Percentiles rank a stretch among this genome's conserved stretches.
phyloP scores from a whole-genome alignment of 2,797 vertebrate species.

The Cyclura pinguis region DNA sequence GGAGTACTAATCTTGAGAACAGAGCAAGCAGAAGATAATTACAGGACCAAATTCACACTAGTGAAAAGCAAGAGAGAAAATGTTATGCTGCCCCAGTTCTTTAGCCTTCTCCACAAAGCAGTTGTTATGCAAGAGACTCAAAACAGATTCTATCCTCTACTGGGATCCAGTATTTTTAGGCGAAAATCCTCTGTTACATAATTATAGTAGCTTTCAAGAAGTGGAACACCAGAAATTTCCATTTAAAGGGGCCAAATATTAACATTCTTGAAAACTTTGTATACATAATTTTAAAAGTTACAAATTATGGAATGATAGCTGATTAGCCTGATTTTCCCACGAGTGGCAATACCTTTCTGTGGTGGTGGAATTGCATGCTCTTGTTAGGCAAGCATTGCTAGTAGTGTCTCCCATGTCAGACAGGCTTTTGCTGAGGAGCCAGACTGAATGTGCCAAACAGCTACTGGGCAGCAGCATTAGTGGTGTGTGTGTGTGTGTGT shows the following conservation, averaged over 20 bases:
- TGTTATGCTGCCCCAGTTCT: accelerated
- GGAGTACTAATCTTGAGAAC: background rate
- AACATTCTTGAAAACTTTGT: conserved; percentile 6
- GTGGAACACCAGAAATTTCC: conserved; percentile 15
- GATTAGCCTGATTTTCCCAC: background rate
- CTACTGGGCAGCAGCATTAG: too few species aligned
- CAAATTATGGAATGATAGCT: conserved; percentile 5
- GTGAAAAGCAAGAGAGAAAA: background rate
- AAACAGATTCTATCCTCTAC: background rate
- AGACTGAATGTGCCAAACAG: too few species aligned
- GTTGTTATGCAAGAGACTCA: background rate
- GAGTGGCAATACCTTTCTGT: too few species aligned
- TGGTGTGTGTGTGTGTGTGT: too few species aligned
- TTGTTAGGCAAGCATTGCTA: too few species aligned
- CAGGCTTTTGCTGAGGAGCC: too few species aligned
- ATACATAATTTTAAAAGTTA: conserved; percentile 21
- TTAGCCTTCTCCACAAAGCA: background rate
- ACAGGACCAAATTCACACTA: background rate
- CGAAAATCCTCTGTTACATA: background rate
- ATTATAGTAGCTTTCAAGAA: background rate
- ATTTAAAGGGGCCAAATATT: conserved; percentile 23
- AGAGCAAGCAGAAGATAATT: conserved; percentile 2
- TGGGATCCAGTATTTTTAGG: conserved; percentile 10
- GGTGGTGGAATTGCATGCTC: too few species aligned
- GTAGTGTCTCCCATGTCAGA: too few species aligned